Conservation (phyloP, 2,888 invertebrate species). For the Pherbina coryleti region DNA sequence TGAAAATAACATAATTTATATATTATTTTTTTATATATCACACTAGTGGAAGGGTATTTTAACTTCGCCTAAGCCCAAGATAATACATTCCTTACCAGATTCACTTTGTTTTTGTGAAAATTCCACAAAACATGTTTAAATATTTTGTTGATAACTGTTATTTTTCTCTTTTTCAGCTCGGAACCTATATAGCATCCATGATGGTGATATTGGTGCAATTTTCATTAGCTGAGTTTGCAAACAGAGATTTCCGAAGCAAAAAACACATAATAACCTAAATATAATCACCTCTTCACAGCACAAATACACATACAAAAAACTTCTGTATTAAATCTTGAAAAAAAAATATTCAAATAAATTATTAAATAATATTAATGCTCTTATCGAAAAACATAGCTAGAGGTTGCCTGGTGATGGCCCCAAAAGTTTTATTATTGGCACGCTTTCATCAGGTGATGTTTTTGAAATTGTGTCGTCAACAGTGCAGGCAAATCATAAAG, state of each 20-base stretch:
- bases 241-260: not conserved
- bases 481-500: no score
- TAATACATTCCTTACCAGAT: no score
- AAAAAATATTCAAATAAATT: not conserved
- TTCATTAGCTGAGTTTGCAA: slow-evolving; percentile 1
- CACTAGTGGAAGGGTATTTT: no score
- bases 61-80: no score
- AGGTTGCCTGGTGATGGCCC: not conserved
- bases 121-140: no score
- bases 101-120: no score
- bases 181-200: slow-evolving; percentile 57
- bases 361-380: not conserved
- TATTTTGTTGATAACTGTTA: no score
- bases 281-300: no score
- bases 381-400: not conserved
- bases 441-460: slow-evolving; percentile 7
- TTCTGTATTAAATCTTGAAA: no score
- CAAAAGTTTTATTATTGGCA: not conserved
- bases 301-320: no score
- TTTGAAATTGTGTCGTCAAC: not conserved
- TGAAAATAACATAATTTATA: no score
- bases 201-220: slow-evolving; percentile 60
- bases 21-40: no score
- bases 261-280: not conserved
- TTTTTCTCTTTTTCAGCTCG: slow-evolving; percentile 50